A percentile compares a stretch with the other conserved stretches of the same genome.
phyloP scores from a whole-genome alignment of 2,113 vertebrate genomes.

The Ceuthmochares aereus region DNA sequence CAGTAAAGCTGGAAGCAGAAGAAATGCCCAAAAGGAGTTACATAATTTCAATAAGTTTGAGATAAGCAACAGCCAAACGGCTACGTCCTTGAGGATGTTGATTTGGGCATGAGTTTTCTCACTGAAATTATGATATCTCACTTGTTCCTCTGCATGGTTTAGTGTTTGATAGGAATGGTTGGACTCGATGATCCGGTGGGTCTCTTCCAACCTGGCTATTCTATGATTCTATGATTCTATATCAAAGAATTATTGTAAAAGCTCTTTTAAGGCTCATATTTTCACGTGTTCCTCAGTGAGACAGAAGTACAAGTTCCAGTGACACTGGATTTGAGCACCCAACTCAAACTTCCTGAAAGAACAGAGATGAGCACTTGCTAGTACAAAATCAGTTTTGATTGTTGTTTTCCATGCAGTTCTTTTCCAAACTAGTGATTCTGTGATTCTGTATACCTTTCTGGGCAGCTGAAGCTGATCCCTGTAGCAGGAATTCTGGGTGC shows the following conservation, averaged over 20 bases:
- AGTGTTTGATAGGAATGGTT: too few relatives aligned
- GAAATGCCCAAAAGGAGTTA: neutral
- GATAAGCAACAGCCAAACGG: neutral
- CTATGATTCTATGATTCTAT: too few relatives aligned
- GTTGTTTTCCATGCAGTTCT: neutral
- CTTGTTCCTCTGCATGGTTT: neutral
- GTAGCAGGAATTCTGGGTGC: neutral
- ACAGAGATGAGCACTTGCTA: neutral
- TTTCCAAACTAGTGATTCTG: too few relatives aligned
- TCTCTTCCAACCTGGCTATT: too few relatives aligned
- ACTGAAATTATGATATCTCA: neutral
- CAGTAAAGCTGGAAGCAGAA: neutral
- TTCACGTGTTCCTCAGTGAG: neutral
- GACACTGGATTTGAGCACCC: neutral
- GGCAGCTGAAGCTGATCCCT: neutral
- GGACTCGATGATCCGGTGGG: too few relatives aligned
- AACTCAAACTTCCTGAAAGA: neutral
- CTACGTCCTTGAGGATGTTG: neutral
- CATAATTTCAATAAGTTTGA: accelerated
- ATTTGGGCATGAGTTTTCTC: neutral
- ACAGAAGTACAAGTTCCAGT: neutral
- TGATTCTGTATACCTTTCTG: neutral
- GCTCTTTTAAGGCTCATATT: neutral
- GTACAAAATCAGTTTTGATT: neutral
- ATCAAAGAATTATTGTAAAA: neutral